Evolutionary conservation across 2,888 invertebrate genomes (phyloP), one percentile per base, ranked within the genome.

Genomic region (Molorchus minor): DNA sequence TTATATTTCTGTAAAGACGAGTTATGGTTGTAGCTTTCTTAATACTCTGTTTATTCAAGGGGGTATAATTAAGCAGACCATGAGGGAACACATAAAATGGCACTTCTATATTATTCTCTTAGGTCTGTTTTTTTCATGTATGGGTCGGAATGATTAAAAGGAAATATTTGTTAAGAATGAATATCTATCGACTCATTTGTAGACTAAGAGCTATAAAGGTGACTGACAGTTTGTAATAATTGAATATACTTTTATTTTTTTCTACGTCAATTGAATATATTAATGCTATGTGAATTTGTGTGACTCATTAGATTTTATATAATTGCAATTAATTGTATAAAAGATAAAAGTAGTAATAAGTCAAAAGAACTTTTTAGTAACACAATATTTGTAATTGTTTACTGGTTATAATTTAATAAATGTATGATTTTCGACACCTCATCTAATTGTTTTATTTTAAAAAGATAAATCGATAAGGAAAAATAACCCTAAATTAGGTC

Each of bases 151-250:
- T 47, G 30, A 30, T 35, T 46, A 20, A 8, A 13, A 15, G 20
- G 12, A 41, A 52, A 29, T 52, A 49, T 49, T 49, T 51, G 29
- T 51, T 41, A n/a, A 10, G 16, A n/a, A n/a, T n/a, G 35, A 36
- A 51, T 10, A 16, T 36, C 10, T 38, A 25, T n/a, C 5, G 16
- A 16, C 25, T 19, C 21, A 40, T n/a, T 40, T 19, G 19, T 36
- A 33, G 33, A 10, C 21, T 21, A 38, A 49, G 49, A 8, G 36
- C 38, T 36, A 36, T 40, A 51, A 40, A 30, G 25, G 30, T 41
- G 52, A 52, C 52, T 52, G 52, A 49, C 35, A 40, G 30, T 41
- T 15, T 52, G 5, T 16, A 41, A 12, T 47, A 29, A 20, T 47
- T 38, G 7, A 33, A 33, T 33, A 33, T 49, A 17, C 25, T 44